Evolutionary conservation across 2,113 vertebrate genomes (phyloP).

Genomic region (Limnothrissa miodon): DNA sequence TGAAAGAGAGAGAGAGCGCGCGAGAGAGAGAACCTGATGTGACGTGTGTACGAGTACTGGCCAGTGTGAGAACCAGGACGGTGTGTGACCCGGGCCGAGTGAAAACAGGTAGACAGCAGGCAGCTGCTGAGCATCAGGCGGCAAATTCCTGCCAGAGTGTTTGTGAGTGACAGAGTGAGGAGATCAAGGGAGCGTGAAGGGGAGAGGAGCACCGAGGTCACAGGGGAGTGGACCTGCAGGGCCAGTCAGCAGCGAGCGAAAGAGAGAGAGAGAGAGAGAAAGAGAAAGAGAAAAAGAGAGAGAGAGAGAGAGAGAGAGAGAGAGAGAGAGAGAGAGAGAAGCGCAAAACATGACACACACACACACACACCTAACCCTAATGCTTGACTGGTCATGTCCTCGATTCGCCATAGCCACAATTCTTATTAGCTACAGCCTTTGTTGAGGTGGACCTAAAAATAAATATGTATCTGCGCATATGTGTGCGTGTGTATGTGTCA

Average conservation of each 20-base stretch:
- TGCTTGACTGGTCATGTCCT: background rate
- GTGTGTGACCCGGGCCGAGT: background rate
- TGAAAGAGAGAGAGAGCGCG: background rate
- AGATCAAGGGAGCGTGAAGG: slow-evolving; percentile 14
- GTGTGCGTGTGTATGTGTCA: background rate
- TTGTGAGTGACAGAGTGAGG: background rate
- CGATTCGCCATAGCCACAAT: background rate
- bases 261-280: background rate
- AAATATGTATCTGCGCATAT: background rate
- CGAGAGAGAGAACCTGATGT: background rate
- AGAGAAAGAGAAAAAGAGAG: background rate
- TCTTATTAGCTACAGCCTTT: background rate
- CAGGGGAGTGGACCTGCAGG: background rate
- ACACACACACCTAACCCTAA: background rate
- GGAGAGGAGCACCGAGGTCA: slow-evolving; percentile 1
- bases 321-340: background rate
- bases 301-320: background rate
- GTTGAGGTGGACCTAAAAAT: background rate
- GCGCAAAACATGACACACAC: background rate
- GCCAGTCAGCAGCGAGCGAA: background rate
- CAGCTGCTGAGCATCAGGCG: background rate
- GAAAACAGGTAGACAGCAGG: background rate
- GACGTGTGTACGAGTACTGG: background rate
- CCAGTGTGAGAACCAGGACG: background rate
- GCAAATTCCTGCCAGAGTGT: background rate